Evolutionary conservation across 2,888 invertebrate species (phyloP).

Genomic region (Tetragonula carbonaria): DNA sequence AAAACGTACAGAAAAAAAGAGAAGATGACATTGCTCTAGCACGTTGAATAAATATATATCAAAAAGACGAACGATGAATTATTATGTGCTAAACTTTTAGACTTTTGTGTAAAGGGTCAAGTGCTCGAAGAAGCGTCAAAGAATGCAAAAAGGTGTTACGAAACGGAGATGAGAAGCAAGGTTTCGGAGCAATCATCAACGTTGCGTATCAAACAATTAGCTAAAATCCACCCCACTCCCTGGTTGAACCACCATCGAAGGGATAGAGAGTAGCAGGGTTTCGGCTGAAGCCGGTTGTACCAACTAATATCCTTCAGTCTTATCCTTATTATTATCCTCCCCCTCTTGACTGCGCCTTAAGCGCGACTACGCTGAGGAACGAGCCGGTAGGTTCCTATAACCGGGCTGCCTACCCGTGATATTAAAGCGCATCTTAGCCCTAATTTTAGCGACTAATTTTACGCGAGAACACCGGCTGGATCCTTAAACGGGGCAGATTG

Average conservation of each 20-base stretch:
- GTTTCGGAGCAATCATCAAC: constrained; percentile 58
- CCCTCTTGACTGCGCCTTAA: constrained; percentile 67
- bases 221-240: constrained; percentile 64
- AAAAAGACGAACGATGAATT: too few relatives aligned
- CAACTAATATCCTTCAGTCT: constrained; percentile 82
- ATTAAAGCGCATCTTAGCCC: constrained; percentile 77
- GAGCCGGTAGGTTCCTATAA: constrained; percentile 61
- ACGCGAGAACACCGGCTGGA: constrained; percentile 59
- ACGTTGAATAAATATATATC: too few relatives aligned
- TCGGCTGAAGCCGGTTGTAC: constrained; percentile 69
- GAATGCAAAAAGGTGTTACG: background rate
- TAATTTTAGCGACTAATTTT: constrained; percentile 76
- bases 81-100: too few relatives aligned
- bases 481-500: constrained; percentile 61
- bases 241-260: constrained; percentile 48
- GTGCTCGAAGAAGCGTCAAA: too few relatives aligned
- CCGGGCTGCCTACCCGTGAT: constrained; percentile 69
- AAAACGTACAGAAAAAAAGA: too few relatives aligned
- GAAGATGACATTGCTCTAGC: too few relatives aligned
- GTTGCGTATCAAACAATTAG: constrained; percentile 80
- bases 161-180: background rate
- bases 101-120: too few relatives aligned
- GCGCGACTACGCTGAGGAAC: constrained; percentile 55
- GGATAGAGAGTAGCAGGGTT: constrained; percentile 51
- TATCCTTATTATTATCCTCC: constrained; percentile 81